A percentile compares a stretch with the other conserved stretches of the same genome.
phyloP scores from a whole-genome alignment of 2,888 invertebrate species.

The Anoplius nigerrimus region DNA sequence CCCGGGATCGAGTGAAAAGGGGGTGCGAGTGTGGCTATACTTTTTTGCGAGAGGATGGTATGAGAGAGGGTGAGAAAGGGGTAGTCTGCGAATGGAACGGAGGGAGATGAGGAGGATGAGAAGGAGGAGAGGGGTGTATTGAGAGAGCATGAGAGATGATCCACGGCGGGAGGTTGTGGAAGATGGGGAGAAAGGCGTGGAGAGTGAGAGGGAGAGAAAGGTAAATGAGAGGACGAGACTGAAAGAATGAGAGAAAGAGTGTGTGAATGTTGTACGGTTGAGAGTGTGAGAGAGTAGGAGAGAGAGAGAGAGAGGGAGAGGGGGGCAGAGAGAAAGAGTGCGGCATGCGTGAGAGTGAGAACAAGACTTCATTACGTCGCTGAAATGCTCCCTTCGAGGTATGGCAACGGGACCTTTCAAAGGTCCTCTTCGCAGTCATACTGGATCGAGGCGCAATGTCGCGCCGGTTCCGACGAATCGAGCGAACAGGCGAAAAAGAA shows the following conservation, averaged over 20 bases:
- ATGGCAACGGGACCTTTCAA: slow-evolving; percentile 40
- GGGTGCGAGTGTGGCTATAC: slow-evolving; percentile 12
- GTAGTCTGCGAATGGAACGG: slow-evolving; percentile 10
- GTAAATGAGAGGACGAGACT: slow-evolving; percentile 5
- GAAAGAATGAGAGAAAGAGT: slow-evolving; percentile 24
- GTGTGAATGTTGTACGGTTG: slow-evolving; percentile 24
- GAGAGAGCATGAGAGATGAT: slow-evolving; percentile 19
- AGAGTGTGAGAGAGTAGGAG: slow-evolving; percentile 18
- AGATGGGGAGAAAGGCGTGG: slow-evolving; percentile 23
- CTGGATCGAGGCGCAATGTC: slow-evolving; percentile 12
- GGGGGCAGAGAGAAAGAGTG: slow-evolving; percentile 13
- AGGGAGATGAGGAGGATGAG: slow-evolving; percentile 21
- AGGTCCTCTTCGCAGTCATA: slow-evolving; percentile 44
- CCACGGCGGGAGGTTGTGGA: slow-evolving; percentile 9
- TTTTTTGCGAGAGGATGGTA: background rate
- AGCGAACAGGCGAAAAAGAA: slow-evolving; percentile 4
- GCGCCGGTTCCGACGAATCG: too few relatives aligned
- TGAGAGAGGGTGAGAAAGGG: slow-evolving; percentile 21
- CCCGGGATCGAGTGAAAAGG: slow-evolving; percentile 1
- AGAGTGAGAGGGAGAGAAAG: slow-evolving; percentile 29
- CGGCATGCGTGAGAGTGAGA: slow-evolving; percentile 28
- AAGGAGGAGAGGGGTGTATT: slow-evolving; percentile 35
- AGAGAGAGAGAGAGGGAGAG: slow-evolving; percentile 23
- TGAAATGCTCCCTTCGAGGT: slow-evolving; percentile 43
- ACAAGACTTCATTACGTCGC: slow-evolving; percentile 44